Base-by-base conservation (phyloP, 2,888 invertebrate genomes). In the Horisme vitalbata region DNA sequence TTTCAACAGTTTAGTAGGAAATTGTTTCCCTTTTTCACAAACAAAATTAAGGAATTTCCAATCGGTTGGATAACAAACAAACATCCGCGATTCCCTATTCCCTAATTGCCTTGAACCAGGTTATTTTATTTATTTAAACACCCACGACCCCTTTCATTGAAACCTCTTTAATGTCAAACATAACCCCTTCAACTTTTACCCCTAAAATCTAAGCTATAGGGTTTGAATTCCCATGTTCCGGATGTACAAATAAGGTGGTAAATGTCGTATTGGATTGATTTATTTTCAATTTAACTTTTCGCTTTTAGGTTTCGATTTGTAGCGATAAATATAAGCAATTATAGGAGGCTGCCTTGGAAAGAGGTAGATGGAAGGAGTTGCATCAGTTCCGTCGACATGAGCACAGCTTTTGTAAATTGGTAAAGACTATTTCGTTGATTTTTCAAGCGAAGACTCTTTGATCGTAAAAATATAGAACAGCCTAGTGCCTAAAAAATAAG, bases 41-140 rank as follows among this genome's bases (percentile, higher is more conserved):
- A 46, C 35, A 50, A 45, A 45, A 47, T 50, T 50, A 44, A 31
- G 39, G 49, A 49, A 60, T 45, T 60, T 55, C 41, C 57, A 55
- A 61, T 62, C 46, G 38, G 43, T 20, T 14, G 27, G 41, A 39
- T 54, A 47, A 62, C 43, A 39, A 43, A 68, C 62, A 59, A 57
- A 54, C 52, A 52, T 54, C 46, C 39, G 27, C 57, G 54, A 59
- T 53, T 57, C 48, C 65, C 57, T 76, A 59, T 53, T 57, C 48
- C 65, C 57, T 76, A 75, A 75, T 75, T 74, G 69, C 67, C 60
- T 53, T 50, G 57, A 63, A 67, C 56, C 61, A 37, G 51, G 55
- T 65, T 68, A 63, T 73, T 72, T 72, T 71, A 71, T 75, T 71
- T 74, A 73, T 75, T 71, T 68, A 73, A 73, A 71, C 63, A 68